Conservation (phyloP, 92 coral and sea anemone genomes). For the Blastomussa wellsi region DNA sequence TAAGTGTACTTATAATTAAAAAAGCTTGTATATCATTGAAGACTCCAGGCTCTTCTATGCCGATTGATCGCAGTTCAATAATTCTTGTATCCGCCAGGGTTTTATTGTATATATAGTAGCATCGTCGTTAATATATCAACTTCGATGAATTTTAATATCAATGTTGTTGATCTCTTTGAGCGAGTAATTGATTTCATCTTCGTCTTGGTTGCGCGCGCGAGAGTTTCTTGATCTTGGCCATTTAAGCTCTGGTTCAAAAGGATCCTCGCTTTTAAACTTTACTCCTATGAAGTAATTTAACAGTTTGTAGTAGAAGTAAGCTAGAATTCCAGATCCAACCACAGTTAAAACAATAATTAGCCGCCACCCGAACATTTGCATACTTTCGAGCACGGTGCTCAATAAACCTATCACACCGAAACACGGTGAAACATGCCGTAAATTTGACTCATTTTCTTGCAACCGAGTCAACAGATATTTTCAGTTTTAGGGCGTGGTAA, state of each 20-base stretch:
- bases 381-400: neutral
- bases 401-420: neutral
- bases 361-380: conserved; percentile 29
- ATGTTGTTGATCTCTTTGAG: conserved; percentile 32
- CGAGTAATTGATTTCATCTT: neutral
- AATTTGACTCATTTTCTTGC: neutral
- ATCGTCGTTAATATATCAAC: neutral
- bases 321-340: conserved; percentile 19
- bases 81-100: too few relatives aligned
- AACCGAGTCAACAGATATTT: neutral
- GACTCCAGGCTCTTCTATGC: neutral
- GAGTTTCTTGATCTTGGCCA: conserved; percentile 1
- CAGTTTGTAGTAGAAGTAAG: conserved; percentile 37
- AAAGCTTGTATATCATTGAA: neutral
- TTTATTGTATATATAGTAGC: too few relatives aligned
- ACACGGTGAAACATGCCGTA: neutral
- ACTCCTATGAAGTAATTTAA: conserved; percentile 21
- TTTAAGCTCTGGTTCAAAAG: conserved; percentile 1
- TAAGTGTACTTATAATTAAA: neutral
- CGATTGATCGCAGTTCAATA: neutral
- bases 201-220: conserved; percentile 2
- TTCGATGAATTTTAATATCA: conserved; percentile 38
- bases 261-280: conserved; percentile 19
- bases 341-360: conserved; percentile 10
- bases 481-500: neutral